These are phyloP conservation scores for Ylistrum balloti DNA, from an alignment of 1,140 invertebrate genomes.

Conservation along the genomic window DNA sequence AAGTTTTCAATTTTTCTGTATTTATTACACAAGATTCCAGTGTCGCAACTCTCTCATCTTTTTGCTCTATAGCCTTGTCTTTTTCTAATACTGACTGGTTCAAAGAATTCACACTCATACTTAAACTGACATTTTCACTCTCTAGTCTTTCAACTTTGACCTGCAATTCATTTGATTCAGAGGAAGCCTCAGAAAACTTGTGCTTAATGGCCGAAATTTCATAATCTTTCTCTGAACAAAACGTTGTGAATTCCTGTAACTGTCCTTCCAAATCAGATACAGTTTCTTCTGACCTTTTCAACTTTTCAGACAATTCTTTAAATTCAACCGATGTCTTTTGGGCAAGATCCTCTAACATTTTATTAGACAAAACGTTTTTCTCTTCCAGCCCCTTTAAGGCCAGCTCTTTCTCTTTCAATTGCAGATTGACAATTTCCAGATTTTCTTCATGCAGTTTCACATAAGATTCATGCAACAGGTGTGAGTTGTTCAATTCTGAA, in stretches of 20 bases:
- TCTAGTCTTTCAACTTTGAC: not conserved
- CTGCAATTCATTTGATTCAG: not conserved
- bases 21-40: not conserved
- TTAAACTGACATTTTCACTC: not conserved
- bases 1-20: not conserved
- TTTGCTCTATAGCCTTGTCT: not conserved
- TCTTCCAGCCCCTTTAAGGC: not conserved
- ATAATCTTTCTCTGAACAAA: slow-evolving; percentile 3
- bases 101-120: not conserved
- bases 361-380: not conserved
- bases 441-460: slow-evolving; percentile 42
- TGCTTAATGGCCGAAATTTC: not conserved
- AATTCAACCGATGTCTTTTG: slow-evolving; percentile 11
- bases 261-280: not conserved
- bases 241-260: not conserved
- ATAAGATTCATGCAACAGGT: slow-evolving; percentile 51
- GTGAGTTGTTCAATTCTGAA: slow-evolving; percentile 38
- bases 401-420: not conserved
- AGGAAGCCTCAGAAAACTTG: not conserved
- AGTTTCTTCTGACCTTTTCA: slow-evolving; percentile 21
- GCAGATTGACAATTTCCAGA: not conserved
- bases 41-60: not conserved
- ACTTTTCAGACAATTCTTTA: slow-evolving; percentile 42
- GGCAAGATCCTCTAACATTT: not conserved
- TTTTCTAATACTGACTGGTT: not conserved